Evolutionary conservation across 2,113 vertebrate genomes (phyloP).

Genomic region (Leucoraja erinaceus): DNA sequence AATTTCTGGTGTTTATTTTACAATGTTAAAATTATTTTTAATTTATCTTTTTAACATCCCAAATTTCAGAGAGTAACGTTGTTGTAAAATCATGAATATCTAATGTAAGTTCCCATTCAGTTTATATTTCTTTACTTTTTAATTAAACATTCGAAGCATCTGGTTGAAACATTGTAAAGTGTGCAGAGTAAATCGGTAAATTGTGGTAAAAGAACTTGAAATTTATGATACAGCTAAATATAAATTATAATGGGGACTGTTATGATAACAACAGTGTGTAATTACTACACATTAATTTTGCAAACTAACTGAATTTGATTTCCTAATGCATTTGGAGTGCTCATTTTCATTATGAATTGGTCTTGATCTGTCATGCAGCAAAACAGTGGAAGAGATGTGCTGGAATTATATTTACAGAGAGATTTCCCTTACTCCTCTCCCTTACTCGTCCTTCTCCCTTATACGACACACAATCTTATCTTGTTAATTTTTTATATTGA

Average conservation of each 20-base stretch:
- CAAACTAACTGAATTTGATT: background rate
- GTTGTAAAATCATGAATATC: background rate
- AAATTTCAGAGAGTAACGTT: background rate
- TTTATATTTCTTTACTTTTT: background rate
- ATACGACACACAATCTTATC: background rate
- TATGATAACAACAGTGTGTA: background rate
- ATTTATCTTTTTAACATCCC: background rate
- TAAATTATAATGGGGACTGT: background rate
- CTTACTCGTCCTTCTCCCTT: background rate
- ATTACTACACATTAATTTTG: background rate
- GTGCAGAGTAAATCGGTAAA: background rate
- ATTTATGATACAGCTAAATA: background rate
- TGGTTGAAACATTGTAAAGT: background rate
- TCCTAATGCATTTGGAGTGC: background rate
- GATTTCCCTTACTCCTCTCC: background rate
- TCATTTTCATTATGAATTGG: background rate
- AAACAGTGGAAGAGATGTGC: background rate
- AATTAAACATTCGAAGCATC: too few relatives aligned
- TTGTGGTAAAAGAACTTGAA: background rate
- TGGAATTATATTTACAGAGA: background rate
- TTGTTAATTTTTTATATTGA: background rate
- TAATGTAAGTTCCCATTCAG: background rate
- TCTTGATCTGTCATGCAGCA: background rate
- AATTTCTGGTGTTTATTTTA: background rate
- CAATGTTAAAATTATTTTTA: background rate